Percentiles rank a stretch among this genome's conserved stretches.
phyloP scores from a whole-genome alignment of 2,797 vertebrate genomes.

The Naso thynnoides region DNA sequence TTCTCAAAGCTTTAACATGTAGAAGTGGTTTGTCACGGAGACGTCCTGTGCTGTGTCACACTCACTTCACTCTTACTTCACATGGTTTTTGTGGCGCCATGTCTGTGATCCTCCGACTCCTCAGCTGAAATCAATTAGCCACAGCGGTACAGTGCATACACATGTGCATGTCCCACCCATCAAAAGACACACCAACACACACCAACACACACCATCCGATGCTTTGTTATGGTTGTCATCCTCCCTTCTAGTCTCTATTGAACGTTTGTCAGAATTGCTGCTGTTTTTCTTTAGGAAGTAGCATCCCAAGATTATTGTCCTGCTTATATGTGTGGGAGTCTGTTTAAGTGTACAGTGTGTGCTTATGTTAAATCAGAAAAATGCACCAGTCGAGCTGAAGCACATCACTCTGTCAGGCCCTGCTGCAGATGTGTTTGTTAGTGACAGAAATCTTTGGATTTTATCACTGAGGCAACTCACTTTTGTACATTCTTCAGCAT shows the following conservation, averaged over 20 bases:
- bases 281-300: conserved; percentile 55
- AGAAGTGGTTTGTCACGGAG: conserved; percentile 1
- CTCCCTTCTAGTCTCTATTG: conserved; percentile 49
- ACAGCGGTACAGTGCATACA: conserved; percentile 17
- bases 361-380: conserved; percentile 27
- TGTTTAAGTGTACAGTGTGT: conserved; percentile 16
- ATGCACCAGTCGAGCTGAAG: background rate
- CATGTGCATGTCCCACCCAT: conserved; percentile 38
- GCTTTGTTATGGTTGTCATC: conserved; percentile 68
- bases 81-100: background rate
- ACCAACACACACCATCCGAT: conserved; percentile 21
- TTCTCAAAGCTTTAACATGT: background rate
- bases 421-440: conserved; percentile 1
- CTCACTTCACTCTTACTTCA: conserved; percentile 22
- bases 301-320: conserved; percentile 51
- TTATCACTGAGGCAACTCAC: conserved; percentile 11
- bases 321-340: conserved; percentile 47
- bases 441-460: conserved; percentile 3
- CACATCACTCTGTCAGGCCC: background rate
- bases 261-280: conserved; percentile 58
- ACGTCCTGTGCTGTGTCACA: conserved; percentile 15
- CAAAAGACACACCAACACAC: conserved; percentile 19
- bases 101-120: conserved; percentile 41
- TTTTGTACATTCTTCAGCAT: conserved; percentile 9
- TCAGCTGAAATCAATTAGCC: conserved; percentile 73